These are phyloP conservation scores for Chunga burmeisteri DNA, from an alignment of 2,113 vertebrate species.

Conservation along the genomic window DNA sequence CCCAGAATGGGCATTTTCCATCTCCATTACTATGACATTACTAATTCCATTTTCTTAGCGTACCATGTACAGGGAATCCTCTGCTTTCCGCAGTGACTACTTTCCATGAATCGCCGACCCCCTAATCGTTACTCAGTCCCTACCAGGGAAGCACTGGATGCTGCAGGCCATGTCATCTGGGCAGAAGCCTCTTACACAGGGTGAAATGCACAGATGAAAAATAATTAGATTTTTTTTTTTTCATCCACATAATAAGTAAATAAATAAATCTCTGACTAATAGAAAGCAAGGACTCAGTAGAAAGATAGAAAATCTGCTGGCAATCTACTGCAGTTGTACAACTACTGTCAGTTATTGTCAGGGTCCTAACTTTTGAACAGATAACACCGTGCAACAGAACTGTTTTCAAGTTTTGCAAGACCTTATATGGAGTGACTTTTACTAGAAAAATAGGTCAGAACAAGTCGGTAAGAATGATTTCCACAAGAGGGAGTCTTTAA, in stretches of 20 bases:
- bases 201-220: background rate
- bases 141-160: background rate
- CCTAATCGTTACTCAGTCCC: background rate
- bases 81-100: background rate
- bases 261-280: background rate
- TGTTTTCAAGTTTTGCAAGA: background rate
- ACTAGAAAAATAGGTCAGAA: constrained; percentile 37
- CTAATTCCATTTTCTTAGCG: background rate
- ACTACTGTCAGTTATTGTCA: background rate
- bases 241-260: background rate
- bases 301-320: background rate
- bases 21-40: background rate
- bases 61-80: background rate
- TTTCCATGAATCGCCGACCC: background rate
- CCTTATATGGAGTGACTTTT: constrained; percentile 32
- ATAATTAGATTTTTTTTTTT: background rate
- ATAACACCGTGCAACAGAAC: background rate
- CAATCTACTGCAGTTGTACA: background rate
- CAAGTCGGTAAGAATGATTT: background rate
- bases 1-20: background rate
- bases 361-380: background rate
- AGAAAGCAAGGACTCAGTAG: background rate
- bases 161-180: background rate
- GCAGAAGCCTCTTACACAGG: background rate
- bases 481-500: constrained; percentile 56